Evolutionary conservation across 2,113 vertebrate genomes (phyloP).

Genomic region (Lonchura striata): DNA sequence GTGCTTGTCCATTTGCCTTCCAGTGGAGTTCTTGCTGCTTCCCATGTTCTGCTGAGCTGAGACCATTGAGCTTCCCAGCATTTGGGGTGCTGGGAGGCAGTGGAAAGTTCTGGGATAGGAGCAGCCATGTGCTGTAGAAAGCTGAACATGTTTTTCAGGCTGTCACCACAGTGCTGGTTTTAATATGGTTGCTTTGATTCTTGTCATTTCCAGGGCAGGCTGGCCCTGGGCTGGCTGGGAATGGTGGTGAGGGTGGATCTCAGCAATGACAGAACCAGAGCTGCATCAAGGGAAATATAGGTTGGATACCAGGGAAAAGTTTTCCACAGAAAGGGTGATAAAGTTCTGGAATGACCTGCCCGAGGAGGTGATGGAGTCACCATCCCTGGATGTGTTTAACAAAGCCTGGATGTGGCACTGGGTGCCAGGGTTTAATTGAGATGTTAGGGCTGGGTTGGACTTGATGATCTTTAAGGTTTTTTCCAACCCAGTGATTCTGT

Average conservation of each 20-base stretch:
- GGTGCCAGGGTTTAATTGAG: background rate
- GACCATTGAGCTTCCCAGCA: too few species aligned
- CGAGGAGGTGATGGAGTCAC: background rate
- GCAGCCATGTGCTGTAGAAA: too few species aligned
- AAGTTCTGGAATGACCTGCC: background rate
- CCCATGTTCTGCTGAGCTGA: too few species aligned
- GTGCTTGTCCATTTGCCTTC: too few species aligned
- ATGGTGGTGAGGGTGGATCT: background rate
- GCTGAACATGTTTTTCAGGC: too few species aligned
- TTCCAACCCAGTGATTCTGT: background rate
- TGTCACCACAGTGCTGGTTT: too few species aligned
- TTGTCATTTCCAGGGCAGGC: background rate
- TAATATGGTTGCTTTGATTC: too few species aligned
- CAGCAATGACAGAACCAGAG: background rate
- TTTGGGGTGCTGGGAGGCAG: too few species aligned
- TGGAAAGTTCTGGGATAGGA: too few species aligned
- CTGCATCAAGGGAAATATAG: background rate
- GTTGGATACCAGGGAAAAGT: background rate
- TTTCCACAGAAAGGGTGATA: background rate
- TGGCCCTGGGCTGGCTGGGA: background rate
- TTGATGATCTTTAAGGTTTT: background rate
- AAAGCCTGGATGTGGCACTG: background rate
- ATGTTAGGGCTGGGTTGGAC: background rate
- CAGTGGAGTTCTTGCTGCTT: too few species aligned
- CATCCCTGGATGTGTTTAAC: background rate